A percentile compares a stretch with the other conserved stretches of the same genome.
These are phyloP conservation scores for Petrocephalus sullivani DNA, from an alignment of 2,797 vertebrate species.

Conservation along the genomic window DNA sequence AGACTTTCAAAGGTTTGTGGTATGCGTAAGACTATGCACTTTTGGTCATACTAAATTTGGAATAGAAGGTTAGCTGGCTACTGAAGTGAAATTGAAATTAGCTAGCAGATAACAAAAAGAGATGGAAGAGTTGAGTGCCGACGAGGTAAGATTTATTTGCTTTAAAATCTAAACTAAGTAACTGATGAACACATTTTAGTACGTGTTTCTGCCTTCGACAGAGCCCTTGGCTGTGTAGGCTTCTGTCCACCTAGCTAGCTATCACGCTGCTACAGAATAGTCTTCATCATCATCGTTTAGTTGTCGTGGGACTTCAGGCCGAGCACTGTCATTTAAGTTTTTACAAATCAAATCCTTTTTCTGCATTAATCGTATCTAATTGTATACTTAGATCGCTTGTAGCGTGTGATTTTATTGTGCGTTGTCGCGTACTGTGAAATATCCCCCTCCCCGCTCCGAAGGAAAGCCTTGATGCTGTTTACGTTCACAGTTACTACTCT, in stretches of 20 bases:
- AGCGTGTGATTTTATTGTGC: neutral
- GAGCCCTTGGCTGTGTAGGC: neutral
- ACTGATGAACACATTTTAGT: neutral
- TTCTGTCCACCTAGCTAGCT: constrained; percentile 40
- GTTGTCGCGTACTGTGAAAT: constrained; percentile 11
- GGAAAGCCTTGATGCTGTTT: neutral
- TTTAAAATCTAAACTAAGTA: neutral
- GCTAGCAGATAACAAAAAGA: constrained; percentile 63
- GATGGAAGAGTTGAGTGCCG: constrained; percentile 97
- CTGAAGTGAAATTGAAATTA: constrained; percentile 65
- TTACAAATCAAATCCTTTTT: neutral
- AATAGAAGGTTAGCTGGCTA: constrained; percentile 59
- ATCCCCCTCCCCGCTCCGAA: neutral
- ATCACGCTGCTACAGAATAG: constrained; percentile 24
- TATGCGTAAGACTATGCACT: constrained; percentile 70
- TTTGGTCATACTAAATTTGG: constrained; percentile 51
- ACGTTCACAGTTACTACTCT: neutral
- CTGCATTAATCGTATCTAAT: neutral
- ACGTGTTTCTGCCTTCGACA: neutral
- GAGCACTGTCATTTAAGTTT: neutral
- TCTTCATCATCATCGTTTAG: constrained; percentile 5
- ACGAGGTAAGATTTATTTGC: constrained; percentile 74
- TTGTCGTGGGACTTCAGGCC: neutral
- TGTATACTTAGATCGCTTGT: neutral
- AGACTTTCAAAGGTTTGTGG: constrained; percentile 53